Base-by-base conservation (phyloP, 2,113 vertebrate species). In the Corydoras sp. region DNA sequence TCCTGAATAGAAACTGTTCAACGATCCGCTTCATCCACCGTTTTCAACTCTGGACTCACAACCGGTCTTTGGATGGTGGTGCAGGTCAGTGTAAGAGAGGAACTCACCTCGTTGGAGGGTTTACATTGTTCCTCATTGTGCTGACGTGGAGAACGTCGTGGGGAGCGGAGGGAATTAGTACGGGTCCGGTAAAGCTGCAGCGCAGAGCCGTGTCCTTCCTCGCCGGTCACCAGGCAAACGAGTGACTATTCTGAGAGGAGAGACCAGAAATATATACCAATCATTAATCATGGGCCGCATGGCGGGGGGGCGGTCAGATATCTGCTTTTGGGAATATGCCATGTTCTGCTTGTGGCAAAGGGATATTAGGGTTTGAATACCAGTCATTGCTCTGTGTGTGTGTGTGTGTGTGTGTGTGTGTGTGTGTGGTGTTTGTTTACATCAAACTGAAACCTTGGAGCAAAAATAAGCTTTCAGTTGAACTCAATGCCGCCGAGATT, bases 191-290 rank as follows among this genome's bases (percentile, higher is more conserved):
- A 56, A 65, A 65, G 69, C 61, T 73, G 55, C 68, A 61, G 43
- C 67, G 24, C 65, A 14, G 9, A 68, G 30, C 49, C 53, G 35
- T 32, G 15, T 15, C 35, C 54, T 62, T 72, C 53, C 72, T 54
- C 49, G 15, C 10, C 58, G 71, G 85, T 89, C 81, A 81, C 88
- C 73, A 72, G 86, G 87, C 79, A 85, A 81, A 81, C 72, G 64
- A 69, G 15, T 5, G 65, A 79, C 85, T 89, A 89, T 89, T 90
- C 76, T 82, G 81, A 81, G 61, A 6, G n/a, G n/a, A 3, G 58
- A 77, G 77, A 76, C 86, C 80, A 82, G 70, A 72, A 86, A 88
- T 89, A 87, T 79, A 81, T 80, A 81, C 85, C 83, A 81, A 79
- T 83, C 77, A 55, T 76, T 18, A 53, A 58, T 61, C 59, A 43